Evolutionary conservation across 2,113 vertebrate genomes (phyloP).

Genomic region (Lucifuga dentata): DNA sequence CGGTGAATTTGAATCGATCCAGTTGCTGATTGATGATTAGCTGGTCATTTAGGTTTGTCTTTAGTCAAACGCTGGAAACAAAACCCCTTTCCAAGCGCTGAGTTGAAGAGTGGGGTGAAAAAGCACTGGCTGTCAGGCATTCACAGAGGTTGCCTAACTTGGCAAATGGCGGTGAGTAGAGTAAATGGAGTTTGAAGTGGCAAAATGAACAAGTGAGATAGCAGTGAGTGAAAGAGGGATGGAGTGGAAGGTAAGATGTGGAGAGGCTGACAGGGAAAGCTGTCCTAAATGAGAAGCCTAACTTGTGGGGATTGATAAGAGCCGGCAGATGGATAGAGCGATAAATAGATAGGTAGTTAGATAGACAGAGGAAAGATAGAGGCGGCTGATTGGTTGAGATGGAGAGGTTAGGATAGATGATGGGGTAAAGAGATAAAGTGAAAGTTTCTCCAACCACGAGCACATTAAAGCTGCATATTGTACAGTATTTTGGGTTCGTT

Average conservation of each 20-base stretch:
- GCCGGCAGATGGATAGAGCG: conserved; percentile 71
- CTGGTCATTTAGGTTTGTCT: conserved; percentile 37
- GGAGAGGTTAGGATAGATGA: conserved; percentile 61
- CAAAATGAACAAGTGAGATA: conserved; percentile 2
- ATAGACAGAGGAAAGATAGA: conserved; percentile 77
- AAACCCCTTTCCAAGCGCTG: conserved; percentile 31
- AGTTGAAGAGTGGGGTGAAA: conserved; percentile 56
- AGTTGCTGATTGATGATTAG: conserved; percentile 55
- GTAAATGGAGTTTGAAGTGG: conserved; percentile 55
- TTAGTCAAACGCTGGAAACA: conserved; percentile 44
- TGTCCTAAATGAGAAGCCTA: conserved; percentile 64
- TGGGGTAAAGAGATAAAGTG: conserved; percentile 56
- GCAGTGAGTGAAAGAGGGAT: conserved; percentile 31
- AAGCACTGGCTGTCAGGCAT: conserved; percentile 28
- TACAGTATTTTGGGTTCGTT: conserved; percentile 33
- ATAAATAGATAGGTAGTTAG: conserved; percentile 82
- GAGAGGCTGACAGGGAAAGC: conserved; percentile 17
- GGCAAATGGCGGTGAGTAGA: conserved; percentile 17
- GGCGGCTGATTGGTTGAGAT: conserved; percentile 59
- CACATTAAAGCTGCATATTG: conserved; percentile 47
- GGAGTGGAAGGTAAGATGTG: conserved; percentile 15
- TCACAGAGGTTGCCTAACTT: conserved; percentile 39
- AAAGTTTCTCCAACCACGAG: conserved; percentile 41
- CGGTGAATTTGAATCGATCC: conserved; percentile 42
- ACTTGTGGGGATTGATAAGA: conserved; percentile 75